Conservation (phyloP, 2,113 vertebrate genomes). For the Crotalus tigris region DNA sequence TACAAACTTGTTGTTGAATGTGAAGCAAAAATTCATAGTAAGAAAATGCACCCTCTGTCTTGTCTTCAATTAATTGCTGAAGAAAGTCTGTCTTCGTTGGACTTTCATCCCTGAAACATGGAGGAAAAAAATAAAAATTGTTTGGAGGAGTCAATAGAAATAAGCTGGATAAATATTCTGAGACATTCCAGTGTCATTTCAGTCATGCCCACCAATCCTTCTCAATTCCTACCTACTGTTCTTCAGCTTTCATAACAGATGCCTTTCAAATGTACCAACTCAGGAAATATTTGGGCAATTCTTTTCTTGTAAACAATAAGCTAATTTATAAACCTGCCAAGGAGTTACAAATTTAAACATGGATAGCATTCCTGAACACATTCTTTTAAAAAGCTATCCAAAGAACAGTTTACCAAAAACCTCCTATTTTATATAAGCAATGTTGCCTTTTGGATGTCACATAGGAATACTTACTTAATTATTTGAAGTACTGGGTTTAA, state of each 20-base stretch:
- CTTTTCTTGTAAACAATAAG: neutral
- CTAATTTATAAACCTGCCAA: neutral
- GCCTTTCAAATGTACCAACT: neutral
- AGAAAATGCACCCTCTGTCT: conserved; percentile 86
- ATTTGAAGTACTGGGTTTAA: conserved; percentile 82
- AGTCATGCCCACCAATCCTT: neutral
- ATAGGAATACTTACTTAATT: conserved; percentile 82
- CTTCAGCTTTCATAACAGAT: neutral
- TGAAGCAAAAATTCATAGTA: conserved; percentile 94
- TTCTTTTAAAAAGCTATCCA: neutral
- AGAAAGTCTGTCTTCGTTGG: conserved; percentile 84
- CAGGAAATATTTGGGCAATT: no score
- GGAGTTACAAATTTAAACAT: neutral
- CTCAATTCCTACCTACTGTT: neutral
- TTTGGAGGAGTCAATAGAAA: neutral
- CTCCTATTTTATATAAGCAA: neutral
- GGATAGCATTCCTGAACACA: neutral
- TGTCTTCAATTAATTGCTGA: conserved; percentile 91
- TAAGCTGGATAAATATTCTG: neutral
- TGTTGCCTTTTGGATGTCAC: neutral
- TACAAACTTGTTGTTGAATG: conserved; percentile 89
- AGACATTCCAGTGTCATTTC: neutral
- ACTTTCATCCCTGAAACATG: conserved; percentile 82
- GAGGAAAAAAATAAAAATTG: neutral
- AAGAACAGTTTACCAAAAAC: neutral